Percentiles rank a stretch among this genome's conserved stretches.
Evolutionary conservation across 2,888 invertebrate species (phyloP).

Genomic region (Pogonocherus hispidulus): DNA sequence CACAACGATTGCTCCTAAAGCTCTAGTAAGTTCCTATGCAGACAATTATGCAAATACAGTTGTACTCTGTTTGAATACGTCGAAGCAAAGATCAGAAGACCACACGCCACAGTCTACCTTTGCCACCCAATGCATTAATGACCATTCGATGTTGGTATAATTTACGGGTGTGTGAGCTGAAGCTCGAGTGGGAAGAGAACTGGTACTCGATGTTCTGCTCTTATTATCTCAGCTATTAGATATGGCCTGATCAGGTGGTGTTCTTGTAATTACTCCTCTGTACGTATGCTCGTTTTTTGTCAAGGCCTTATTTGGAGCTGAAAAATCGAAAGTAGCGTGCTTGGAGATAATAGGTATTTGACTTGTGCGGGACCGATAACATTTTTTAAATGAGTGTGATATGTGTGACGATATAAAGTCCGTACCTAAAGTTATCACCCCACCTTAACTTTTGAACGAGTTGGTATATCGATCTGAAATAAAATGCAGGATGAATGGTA

Average conservation of each 20-base stretch:
- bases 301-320: conserved; percentile 18
- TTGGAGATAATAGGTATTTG: conserved; percentile 3
- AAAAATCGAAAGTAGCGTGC: conserved; percentile 26
- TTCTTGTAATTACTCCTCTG: conserved; percentile 44
- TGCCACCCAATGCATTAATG: conserved; percentile 67
- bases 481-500: too few species aligned
- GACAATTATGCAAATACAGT: conserved; percentile 12
- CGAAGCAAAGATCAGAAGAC: conserved; percentile 44
- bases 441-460: too few species aligned
- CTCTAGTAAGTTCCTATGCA: conserved; percentile 2
- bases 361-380: not conserved
- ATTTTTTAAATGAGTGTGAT: too few species aligned
- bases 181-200: conserved; percentile 64
- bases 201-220: conserved; percentile 58
- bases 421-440: too few species aligned
- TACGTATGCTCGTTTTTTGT: conserved; percentile 26
- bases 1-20: not conserved
- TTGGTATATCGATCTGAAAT: too few species aligned
- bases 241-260: conserved; percentile 54
- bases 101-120: conserved; percentile 54
- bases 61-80: not conserved
- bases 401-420: too few species aligned
- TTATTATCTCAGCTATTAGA: conserved; percentile 66
- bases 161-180: conserved; percentile 62
- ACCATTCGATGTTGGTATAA: conserved; percentile 68